phyloP scores from a whole-genome alignment of 2,888 invertebrate genomes.

The Eugnorisma glareosa region DNA sequence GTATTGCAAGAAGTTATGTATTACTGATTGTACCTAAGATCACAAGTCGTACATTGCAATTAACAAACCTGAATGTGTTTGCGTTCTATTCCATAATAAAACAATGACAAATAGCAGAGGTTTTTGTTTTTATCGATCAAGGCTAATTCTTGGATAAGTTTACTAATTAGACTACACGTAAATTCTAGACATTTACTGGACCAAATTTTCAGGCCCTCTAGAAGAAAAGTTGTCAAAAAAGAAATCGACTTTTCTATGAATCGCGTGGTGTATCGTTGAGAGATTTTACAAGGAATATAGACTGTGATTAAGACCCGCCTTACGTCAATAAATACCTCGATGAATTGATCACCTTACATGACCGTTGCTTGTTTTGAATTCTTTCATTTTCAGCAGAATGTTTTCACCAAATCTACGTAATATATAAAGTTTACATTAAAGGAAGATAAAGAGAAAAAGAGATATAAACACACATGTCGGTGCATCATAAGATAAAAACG shows the following conservation, averaged over 20 bases:
- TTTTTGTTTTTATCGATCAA: background rate
- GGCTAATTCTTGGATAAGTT: background rate
- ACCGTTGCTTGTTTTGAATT: background rate
- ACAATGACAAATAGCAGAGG: background rate
- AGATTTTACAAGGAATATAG: background rate
- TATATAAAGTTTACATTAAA: background rate
- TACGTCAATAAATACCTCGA: background rate
- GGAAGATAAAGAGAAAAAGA: background rate
- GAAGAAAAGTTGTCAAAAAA: background rate
- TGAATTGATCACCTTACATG: background rate
- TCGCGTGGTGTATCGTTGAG: background rate
- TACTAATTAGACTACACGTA: background rate
- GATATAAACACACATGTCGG: background rate
- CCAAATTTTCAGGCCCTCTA: background rate
- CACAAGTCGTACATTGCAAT: background rate
- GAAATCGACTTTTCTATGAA: background rate
- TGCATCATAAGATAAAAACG: conserved; percentile 19
- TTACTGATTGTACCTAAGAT: background rate
- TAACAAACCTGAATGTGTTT: background rate
- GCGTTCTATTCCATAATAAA: background rate
- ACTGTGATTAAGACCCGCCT: background rate
- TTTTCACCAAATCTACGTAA: background rate
- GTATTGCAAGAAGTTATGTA: background rate
- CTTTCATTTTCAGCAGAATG: background rate
- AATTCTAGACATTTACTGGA: background rate